Conservation (phyloP, 2,888 invertebrate species). For the Agrotis exclamationis region DNA sequence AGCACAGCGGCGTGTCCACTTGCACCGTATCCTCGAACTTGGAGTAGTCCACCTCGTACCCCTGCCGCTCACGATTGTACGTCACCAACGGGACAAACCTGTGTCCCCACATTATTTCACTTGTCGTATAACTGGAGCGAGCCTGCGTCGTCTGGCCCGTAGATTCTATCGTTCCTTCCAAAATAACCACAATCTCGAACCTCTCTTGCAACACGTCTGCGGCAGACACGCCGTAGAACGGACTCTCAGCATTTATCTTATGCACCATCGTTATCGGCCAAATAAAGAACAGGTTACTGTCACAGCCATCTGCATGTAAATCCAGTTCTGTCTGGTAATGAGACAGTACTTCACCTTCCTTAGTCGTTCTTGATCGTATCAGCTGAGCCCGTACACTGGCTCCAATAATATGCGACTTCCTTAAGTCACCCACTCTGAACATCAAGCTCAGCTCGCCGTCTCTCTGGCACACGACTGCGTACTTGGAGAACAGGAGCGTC, state of each 20-base stretch:
- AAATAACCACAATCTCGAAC: constrained; percentile 95
- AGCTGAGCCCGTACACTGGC: constrained; percentile 96
- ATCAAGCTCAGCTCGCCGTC: constrained; percentile 96
- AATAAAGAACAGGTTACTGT: constrained; percentile 96
- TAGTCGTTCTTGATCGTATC: constrained; percentile 95
- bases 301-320: constrained; percentile 94
- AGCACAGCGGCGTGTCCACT: constrained; percentile 95
- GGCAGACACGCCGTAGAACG: constrained; percentile 96
- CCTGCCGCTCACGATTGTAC: constrained; percentile 94
- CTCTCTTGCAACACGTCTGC: constrained; percentile 95
- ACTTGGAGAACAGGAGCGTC: constrained; percentile 96
- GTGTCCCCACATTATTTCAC: constrained; percentile 96
- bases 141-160: constrained; percentile 95
- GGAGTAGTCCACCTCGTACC: constrained; percentile 95
- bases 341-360: constrained; percentile 96
- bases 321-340: constrained; percentile 95
- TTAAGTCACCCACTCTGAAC: constrained; percentile 97
- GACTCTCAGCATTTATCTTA: constrained; percentile 95
- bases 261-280: constrained; percentile 98
- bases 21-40: constrained; percentile 95
- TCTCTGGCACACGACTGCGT: constrained; percentile 96
- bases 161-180: constrained; percentile 96
- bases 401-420: constrained; percentile 97
- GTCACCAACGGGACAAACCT: constrained; percentile 94
- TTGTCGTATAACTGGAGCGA: constrained; percentile 94